Evolutionary conservation across 2,113 vertebrate species (phyloP).

Genomic region (Notothenia coriiceps): DNA sequence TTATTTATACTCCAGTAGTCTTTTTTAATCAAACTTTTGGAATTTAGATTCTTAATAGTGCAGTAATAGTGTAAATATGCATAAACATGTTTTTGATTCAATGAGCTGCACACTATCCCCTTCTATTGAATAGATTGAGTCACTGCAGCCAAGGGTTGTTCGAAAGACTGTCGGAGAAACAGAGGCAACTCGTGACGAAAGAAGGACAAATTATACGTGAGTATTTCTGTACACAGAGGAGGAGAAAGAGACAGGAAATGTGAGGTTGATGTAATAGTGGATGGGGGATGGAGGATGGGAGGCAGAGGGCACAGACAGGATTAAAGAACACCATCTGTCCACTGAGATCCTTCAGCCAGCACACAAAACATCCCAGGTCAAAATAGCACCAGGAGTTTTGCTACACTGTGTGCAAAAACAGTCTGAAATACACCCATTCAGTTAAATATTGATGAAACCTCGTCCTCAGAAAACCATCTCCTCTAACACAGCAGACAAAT

Average conservation of each 20-base stretch:
- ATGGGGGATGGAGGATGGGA: slow-evolving; percentile 24
- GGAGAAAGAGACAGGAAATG: slow-evolving; percentile 8
- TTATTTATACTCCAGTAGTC: neutral
- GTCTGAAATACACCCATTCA: neutral
- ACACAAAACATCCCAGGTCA: slow-evolving; percentile 52
- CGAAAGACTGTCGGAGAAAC: neutral
- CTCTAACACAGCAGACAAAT: neutral
- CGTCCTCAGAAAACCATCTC: neutral
- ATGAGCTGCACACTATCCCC: slow-evolving; percentile 38
- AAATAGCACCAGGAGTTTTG: slow-evolving; percentile 20
- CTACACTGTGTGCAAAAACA: slow-evolving; percentile 1
- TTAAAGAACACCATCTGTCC: slow-evolving; percentile 84
- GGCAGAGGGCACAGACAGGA: slow-evolving; percentile 75
- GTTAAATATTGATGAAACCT: neutral
- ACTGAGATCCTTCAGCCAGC: slow-evolving; percentile 34
- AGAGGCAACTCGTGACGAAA: neutral
- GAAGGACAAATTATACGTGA: neutral
- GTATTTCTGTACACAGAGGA: neutral
- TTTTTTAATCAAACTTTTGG: neutral
- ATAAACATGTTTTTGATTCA: slow-evolving; percentile 17
- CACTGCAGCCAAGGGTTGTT: slow-evolving; percentile 32
- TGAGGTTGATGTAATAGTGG: slow-evolving; percentile 10
- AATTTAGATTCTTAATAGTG: neutral
- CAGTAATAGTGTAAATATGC: slow-evolving; percentile 20
- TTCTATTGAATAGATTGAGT: slow-evolving; percentile 43